Evolutionary conservation across 2,888 invertebrate genomes (phyloP).

Genomic region (Epirrhoe tristata): DNA sequence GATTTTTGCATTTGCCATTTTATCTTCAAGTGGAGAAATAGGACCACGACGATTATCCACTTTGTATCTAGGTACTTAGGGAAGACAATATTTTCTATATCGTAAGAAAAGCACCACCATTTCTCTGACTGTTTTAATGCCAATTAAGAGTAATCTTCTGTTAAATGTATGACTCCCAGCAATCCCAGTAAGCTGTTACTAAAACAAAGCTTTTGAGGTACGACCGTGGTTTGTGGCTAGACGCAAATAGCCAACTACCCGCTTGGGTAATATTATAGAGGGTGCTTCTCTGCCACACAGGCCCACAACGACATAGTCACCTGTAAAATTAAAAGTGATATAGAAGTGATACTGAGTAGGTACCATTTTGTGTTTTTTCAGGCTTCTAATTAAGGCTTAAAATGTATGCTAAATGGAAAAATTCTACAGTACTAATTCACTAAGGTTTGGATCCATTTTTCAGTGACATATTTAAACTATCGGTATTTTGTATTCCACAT

Average conservation of each 20-base stretch:
- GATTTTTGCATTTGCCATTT: too few relatives aligned
- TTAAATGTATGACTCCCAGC: constrained; percentile 41
- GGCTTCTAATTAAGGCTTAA: too few relatives aligned
- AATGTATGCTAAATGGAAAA: too few relatives aligned
- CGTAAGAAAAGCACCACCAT: background rate
- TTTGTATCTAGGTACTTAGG: too few relatives aligned
- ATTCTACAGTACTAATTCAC: too few relatives aligned
- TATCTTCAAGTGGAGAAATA: too few relatives aligned
- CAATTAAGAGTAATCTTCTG: constrained; percentile 46
- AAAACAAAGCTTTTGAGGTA: constrained; percentile 53
- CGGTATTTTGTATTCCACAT: too few relatives aligned
- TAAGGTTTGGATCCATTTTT: too few relatives aligned
- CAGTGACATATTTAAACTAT: too few relatives aligned
- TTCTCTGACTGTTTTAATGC: constrained; percentile 35
- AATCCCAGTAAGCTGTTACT: constrained; percentile 47
- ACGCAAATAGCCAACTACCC: constrained; percentile 56
- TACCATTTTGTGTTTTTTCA: background rate
- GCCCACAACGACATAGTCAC: constrained; percentile 21
- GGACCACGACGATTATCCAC: too few relatives aligned
- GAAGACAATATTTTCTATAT: too few relatives aligned
- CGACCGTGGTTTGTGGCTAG: constrained; percentile 45
- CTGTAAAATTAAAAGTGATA: background rate
- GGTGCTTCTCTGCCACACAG: constrained; percentile 39
- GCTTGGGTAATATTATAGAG: constrained; percentile 46
- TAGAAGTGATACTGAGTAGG: constrained; percentile 19